Evolutionary conservation across 2,888 invertebrate species (phyloP).

Genomic region (Idaea dimidiata): DNA sequence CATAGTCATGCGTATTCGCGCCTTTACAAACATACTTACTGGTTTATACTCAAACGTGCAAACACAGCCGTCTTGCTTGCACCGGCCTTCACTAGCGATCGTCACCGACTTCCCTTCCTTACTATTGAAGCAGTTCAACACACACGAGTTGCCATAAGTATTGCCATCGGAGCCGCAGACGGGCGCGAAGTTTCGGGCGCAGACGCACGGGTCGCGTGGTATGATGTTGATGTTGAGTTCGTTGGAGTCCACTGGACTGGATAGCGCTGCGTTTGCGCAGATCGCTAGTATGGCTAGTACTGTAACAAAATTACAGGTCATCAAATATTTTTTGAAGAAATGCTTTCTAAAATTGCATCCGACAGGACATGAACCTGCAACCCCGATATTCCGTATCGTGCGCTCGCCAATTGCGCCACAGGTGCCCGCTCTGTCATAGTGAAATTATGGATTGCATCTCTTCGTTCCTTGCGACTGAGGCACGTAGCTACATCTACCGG

Average conservation of each 20-base stretch:
- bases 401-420: too few relatives aligned
- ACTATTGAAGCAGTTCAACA: slow-evolving; percentile 73
- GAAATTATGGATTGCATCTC: too few relatives aligned
- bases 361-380: too few relatives aligned
- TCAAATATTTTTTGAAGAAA: too few relatives aligned
- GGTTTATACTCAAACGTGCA: slow-evolving; percentile 37
- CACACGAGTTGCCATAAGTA: slow-evolving; percentile 85
- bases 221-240: background rate
- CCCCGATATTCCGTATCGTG: too few relatives aligned
- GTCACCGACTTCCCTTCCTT: slow-evolving; percentile 18
- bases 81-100: slow-evolving; percentile 19
- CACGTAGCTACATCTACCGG: too few relatives aligned
- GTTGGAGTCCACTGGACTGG: background rate
- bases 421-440: too few relatives aligned
- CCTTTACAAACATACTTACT: background rate
- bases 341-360: too few relatives aligned
- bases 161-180: slow-evolving; percentile 88
- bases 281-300: background rate
- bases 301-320: background rate
- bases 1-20: background rate
- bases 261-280: background rate
- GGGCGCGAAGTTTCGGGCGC: slow-evolving; percentile 50
- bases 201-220: slow-evolving; percentile 37
- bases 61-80: slow-evolving; percentile 14
- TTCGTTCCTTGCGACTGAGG: too few relatives aligned